phyloP scores from a whole-genome alignment of 2,888 invertebrate genomes.

The Eurytoma adleriae region DNA sequence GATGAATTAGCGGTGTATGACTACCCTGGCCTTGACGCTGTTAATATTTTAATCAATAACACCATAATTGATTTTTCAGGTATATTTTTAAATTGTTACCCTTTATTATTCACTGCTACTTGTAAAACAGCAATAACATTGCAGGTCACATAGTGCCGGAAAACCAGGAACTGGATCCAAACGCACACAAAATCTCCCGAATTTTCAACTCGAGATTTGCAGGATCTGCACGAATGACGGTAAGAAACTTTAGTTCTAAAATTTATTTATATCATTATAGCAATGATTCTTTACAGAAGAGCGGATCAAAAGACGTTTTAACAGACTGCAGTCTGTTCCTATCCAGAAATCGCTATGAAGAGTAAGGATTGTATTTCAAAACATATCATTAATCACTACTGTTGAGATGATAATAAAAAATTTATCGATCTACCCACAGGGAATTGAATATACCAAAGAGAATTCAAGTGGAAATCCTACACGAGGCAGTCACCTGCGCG shows the following conservation, averaged over 20 bases:
- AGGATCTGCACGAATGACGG: conserved; percentile 29
- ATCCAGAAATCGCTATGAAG: conserved; percentile 27
- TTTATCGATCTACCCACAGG: background rate
- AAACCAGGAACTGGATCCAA: background rate
- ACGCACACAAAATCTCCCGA: conserved; percentile 3
- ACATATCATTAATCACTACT: background rate
- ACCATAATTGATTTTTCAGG: conserved; percentile 57
- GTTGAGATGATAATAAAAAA: background rate
- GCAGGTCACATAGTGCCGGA: conserved; percentile 26
- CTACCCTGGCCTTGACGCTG: conserved; percentile 45
- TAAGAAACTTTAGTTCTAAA: conserved; percentile 9
- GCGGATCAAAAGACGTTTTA: background rate
- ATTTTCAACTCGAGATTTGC: conserved; percentile 38
- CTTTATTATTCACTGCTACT: background rate
- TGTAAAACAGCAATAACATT: background rate
- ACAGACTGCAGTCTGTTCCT: conserved; percentile 29
- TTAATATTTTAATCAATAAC: conserved; percentile 58
- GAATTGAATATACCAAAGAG: conserved; percentile 26
- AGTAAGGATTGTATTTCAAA: conserved; percentile 28
- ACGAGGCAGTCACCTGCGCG: conserved; percentile 38
- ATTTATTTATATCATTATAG: background rate
- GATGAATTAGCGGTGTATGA: conserved; percentile 40
- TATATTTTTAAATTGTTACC: conserved; percentile 9
- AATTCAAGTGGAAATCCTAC: conserved; percentile 40
- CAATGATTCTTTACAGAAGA: background rate